Evolutionary conservation across 2,113 vertebrate species (phyloP), one percentile per base, ranked within the genome.

Genomic region (Amphiprion ocellaris): DNA sequence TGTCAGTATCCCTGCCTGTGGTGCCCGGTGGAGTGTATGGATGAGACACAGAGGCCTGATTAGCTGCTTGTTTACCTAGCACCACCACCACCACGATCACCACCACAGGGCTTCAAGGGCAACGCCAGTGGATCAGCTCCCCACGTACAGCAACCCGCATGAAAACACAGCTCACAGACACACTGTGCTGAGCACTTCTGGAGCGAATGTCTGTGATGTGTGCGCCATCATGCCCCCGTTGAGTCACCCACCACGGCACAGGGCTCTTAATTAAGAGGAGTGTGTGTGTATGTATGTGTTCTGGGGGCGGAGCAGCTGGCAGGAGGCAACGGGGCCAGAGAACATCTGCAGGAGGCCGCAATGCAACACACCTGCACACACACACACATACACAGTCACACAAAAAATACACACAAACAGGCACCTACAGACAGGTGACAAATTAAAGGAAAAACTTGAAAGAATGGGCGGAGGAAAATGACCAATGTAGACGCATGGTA

Each of bases 231-330:
- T 62, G 66, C 82, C 82, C 89, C 87, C n/a, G 54, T 79, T 83
- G 87, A 89, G 83, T 86, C 59, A 46, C 84, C 86, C 82, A 83
- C 82, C 64, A 72, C 84, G 83, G 84, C 84, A 85, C 76, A 77
- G 81, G 85, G 75, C 86, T 89, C 89, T 91, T 91, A 92, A 91
- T 93, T 92, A 92, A 90, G 80, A 87, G 76, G 58, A 81, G 79
- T 77, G 80, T 83, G 64, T 79, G 73, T 80, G 81, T 69, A 74
- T 82, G 68, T 95, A 66, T 63, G 70, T 74, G 71, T 85, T 81
- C 77, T 76, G 97, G 94, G 96, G 96, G 96, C 94, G 95, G 96
- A 96, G 96, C 97, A 98, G 96, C 97, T 98, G 97, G 96, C 96
- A 96, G 96, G 97, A 96, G 96, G 96, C 95, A 94, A 94, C 93